These are phyloP conservation scores for Belgica antarctica DNA, from an alignment of 2,888 invertebrate genomes.

Conservation along the genomic window DNA sequence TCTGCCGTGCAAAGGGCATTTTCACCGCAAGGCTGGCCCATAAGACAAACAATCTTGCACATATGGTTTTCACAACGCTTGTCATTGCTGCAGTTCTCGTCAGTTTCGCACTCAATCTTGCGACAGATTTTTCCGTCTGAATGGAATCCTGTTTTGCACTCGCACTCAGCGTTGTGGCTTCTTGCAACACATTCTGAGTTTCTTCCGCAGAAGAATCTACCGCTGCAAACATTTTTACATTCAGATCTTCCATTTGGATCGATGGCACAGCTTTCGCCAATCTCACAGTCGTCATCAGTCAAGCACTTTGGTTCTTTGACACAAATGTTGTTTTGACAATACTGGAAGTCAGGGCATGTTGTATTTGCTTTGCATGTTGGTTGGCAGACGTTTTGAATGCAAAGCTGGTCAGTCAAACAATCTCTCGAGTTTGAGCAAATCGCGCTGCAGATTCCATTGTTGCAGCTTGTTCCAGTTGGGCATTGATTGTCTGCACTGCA, in stretches of 20 bases:
- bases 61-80: constrained; percentile 78
- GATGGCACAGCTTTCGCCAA: constrained; percentile 69
- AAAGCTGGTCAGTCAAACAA: constrained; percentile 80
- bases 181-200: constrained; percentile 76
- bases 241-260: constrained; percentile 70
- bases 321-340: constrained; percentile 80
- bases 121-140: constrained; percentile 79
- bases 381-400: constrained; percentile 81
- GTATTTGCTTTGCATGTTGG: constrained; percentile 76
- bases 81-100: constrained; percentile 74
- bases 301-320: constrained; percentile 76
- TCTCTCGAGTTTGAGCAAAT: constrained; percentile 77
- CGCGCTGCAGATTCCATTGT: constrained; percentile 75
- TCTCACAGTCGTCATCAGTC: constrained; percentile 69
- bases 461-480: constrained; percentile 78
- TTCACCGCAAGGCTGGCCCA: constrained; percentile 78
- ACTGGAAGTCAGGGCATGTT: constrained; percentile 82
- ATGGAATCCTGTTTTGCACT: constrained; percentile 75
- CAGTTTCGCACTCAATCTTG: constrained; percentile 70
- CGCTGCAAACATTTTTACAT: constrained; percentile 73
- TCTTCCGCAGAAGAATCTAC: constrained; percentile 69
- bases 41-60: constrained; percentile 83
- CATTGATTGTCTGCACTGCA: constrained; percentile 79
- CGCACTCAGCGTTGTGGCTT: constrained; percentile 72
- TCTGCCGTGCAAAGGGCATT: constrained; percentile 84